These are phyloP conservation scores for Hydrophis major DNA, from an alignment of 2,797 vertebrate species.

Conservation along the genomic window DNA sequence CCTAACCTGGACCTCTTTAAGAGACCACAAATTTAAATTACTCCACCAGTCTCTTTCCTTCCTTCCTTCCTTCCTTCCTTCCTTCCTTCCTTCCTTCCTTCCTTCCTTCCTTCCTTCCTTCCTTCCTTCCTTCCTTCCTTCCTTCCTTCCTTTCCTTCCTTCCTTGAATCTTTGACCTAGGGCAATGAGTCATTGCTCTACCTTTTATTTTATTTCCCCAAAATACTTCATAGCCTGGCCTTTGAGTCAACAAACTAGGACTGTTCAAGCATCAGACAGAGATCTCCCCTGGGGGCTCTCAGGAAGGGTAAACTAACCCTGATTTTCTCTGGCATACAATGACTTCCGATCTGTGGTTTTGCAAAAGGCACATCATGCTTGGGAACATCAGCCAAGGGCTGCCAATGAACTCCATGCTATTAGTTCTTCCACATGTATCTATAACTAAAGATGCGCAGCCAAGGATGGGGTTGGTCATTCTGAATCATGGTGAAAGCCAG, in stretches of 20 bases:
- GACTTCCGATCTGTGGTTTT: slow-evolving; percentile 39
- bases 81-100: slow-evolving; percentile 17
- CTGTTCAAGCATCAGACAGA: slow-evolving; percentile 47
- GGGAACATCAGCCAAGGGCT: neutral
- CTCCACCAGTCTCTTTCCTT: neutral
- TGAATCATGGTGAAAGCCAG: neutral
- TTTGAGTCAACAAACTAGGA: slow-evolving; percentile 60
- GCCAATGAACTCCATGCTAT: neutral
- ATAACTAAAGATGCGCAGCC: neutral
- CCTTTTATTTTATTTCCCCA: slow-evolving; percentile 31
- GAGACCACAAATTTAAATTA: neutral
- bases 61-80: slow-evolving; percentile 6
- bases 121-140: slow-evolving; percentile 22
- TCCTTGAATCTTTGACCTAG: slow-evolving; percentile 54
- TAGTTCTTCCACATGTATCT: neutral
- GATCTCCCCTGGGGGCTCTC: slow-evolving; percentile 53
- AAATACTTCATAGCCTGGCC: slow-evolving; percentile 56
- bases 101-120: slow-evolving; percentile 33
- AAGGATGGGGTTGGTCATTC: neutral
- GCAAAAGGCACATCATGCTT: neutral
- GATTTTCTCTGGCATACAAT: slow-evolving; percentile 33
- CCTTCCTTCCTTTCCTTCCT: slow-evolving; percentile 16
- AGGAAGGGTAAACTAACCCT: slow-evolving; percentile 39
- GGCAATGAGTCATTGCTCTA: slow-evolving; percentile 43
- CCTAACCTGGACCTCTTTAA: slow-evolving; percentile 18